Conservation (phyloP, 2,888 invertebrate genomes). For the Allacma fusca region DNA sequence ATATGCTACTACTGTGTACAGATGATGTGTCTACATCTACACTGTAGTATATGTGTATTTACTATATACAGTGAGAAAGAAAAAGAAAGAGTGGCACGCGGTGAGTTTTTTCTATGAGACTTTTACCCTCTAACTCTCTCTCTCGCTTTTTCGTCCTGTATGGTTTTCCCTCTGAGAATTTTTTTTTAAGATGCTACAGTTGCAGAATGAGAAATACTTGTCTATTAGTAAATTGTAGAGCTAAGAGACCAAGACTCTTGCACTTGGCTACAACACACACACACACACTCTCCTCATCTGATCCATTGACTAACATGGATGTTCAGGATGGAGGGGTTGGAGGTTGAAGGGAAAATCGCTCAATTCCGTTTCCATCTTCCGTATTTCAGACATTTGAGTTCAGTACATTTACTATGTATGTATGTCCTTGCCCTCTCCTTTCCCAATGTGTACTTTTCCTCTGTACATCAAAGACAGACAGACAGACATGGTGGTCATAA, state of each 20-base stretch:
- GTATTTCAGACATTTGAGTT: no score
- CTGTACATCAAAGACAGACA: neutral
- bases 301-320: neutral
- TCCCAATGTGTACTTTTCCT: neutral
- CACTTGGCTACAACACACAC: neutral
- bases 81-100: constrained; percentile 12
- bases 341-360: constrained; percentile 5
- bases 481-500: constrained; percentile 16
- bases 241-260: constrained; percentile 7
- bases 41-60: neutral
- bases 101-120: neutral
- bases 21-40: neutral
- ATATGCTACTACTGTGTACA: neutral
- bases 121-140: no score
- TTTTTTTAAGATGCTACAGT: constrained; percentile 17
- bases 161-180: constrained; percentile 23
- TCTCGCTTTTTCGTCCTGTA: neutral
- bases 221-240: constrained; percentile 34
- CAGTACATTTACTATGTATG: no score
- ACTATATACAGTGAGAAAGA: neutral
- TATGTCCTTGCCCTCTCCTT: neutral
- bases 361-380: constrained; percentile 2
- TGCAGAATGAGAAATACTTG: constrained; percentile 23
- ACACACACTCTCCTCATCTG: neutral
- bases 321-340: neutral